Evolutionary conservation across 2,888 invertebrate genomes (phyloP).

Genomic region (Actias luna): DNA sequence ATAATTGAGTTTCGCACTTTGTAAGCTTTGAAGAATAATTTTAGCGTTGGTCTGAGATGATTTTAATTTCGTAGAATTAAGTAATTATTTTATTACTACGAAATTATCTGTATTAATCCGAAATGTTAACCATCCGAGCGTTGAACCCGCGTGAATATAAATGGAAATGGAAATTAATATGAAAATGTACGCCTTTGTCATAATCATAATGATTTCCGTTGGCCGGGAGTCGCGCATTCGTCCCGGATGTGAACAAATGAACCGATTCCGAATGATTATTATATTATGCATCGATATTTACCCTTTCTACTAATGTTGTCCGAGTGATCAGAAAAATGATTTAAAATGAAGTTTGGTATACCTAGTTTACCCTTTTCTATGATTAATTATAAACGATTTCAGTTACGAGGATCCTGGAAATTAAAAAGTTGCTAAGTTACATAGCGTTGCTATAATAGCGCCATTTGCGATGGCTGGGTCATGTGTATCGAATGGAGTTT

Average conservation of each 20-base stretch:
- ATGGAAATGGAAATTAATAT: constrained; percentile 19
- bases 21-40: not conserved
- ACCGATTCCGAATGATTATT: constrained; percentile 18
- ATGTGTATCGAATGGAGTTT: no score
- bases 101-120: not conserved
- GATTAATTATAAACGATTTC: no score
- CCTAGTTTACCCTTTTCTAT: no score
- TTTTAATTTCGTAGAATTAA: not conserved
- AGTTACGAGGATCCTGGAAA: no score
- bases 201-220: constrained; percentile 21
- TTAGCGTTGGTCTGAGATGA: not conserved
- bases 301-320: not conserved
- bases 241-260: constrained; percentile 19
- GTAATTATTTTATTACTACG: not conserved
- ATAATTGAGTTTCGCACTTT: not conserved
- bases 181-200: constrained; percentile 25
- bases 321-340: not conserved
- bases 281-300: constrained; percentile 1
- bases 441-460: no score
- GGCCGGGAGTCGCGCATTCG: constrained; percentile 17
- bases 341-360: not conserved
- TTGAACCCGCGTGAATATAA: constrained; percentile 9
- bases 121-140: not conserved
- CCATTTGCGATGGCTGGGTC: no score
- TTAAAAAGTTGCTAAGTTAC: no score